phyloP scores from a whole-genome alignment of 2,888 invertebrate genomes.

The Meganola albula region DNA sequence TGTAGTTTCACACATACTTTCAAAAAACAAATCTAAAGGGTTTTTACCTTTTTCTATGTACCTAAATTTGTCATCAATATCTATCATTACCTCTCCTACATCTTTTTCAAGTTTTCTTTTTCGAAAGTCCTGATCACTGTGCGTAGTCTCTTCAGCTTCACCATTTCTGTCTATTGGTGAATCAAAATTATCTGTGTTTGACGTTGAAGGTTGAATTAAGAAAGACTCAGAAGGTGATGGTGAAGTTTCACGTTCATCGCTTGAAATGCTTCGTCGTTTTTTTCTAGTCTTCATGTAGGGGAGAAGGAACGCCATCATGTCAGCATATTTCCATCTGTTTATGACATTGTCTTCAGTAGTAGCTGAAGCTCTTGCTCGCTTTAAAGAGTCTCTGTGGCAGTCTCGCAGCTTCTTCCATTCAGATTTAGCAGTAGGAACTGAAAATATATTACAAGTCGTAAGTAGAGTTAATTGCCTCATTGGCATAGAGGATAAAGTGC shows the following conservation, averaged over 20 bases:
- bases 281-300: constrained; percentile 29
- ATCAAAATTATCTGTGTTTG: constrained; percentile 21
- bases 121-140: constrained; percentile 19
- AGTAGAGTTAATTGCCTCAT: too few species aligned
- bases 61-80: constrained; percentile 24
- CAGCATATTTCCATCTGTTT: constrained; percentile 31
- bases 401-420: constrained; percentile 30
- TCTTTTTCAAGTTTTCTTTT: constrained; percentile 28
- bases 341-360: constrained; percentile 9
- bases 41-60: constrained; percentile 12
- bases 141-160: constrained; percentile 18
- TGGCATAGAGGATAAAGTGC: too few species aligned
- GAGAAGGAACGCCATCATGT: constrained; percentile 25
- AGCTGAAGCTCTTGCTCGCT: constrained; percentile 14
- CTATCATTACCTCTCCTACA: constrained; percentile 29
- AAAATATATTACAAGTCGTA: constrained; percentile 8
- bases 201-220: constrained; percentile 25
- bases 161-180: constrained; percentile 14
- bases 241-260: constrained; percentile 22
- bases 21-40: constrained; percentile 29
- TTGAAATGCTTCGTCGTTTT: constrained; percentile 16
- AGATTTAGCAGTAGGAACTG: constrained; percentile 25
- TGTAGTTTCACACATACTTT: constrained; percentile 32
- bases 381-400: constrained; percentile 26
- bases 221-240: constrained; percentile 26